phyloP scores from a whole-genome alignment of 2,888 invertebrate species.

The Drosophila quasianomalipes region DNA sequence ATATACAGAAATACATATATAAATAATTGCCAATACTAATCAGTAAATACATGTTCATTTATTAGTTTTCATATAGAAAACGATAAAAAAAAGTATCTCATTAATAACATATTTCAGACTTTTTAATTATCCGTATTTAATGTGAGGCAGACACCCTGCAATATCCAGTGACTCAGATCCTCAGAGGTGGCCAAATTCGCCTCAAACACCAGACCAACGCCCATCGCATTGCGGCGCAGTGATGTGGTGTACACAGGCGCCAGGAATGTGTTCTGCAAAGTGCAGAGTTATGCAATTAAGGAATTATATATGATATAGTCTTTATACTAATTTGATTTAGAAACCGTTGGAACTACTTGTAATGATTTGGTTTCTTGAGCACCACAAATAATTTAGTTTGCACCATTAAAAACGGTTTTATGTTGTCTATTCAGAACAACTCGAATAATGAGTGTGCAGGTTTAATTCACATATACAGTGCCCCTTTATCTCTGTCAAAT shows the following conservation, averaged over 20 bases:
- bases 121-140: constrained; percentile 90
- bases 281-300: background rate
- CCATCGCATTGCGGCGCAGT: constrained; percentile 94
- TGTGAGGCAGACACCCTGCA: constrained; percentile 95
- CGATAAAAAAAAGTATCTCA: constrained; percentile 3
- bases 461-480: background rate
- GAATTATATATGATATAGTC: background rate
- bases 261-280: constrained; percentile 91
- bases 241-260: constrained; percentile 97
- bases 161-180: constrained; percentile 94
- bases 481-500: constrained; percentile 25
- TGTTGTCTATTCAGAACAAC: background rate
- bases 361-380: background rate
- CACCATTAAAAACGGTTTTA: background rate
- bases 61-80: constrained; percentile 53
- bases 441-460: background rate
- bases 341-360: background rate
- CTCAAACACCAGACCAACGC: constrained; percentile 95
- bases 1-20: constrained; percentile 40
- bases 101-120: constrained; percentile 14
- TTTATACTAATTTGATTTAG: background rate
- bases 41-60: constrained; percentile 47
- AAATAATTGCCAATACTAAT: constrained; percentile 65
- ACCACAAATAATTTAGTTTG: background rate
- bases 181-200: constrained; percentile 93